Base-by-base conservation (phyloP, 2,888 invertebrate genomes). In the Melanostoma scalare region DNA sequence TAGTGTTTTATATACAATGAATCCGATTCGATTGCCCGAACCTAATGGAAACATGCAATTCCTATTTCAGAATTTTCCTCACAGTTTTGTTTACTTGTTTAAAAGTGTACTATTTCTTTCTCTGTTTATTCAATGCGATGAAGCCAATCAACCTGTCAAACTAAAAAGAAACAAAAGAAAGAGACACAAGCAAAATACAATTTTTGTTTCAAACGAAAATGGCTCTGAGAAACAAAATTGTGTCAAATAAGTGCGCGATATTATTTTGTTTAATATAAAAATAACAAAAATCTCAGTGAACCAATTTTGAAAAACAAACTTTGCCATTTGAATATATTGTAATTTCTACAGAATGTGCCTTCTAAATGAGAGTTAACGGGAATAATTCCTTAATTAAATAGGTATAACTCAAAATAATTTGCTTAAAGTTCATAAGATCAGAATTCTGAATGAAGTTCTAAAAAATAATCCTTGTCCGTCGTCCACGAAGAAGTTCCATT, bases 171-270 rank as follows among this genome's bases (percentile, higher is more conserved):
- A 67, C 53, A n/a, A 55, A 52, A 52, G 44, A 52, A 35, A 79
- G 60, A 74, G 84, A 78, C 74, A 71, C 60, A 74, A n/a, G n/a
- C 33, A 44, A 10, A 36, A 35, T 3, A 5, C 53, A 58, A 63
- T 63, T 30, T 38, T 1, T 38, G 30, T 9, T 42, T 58, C n/a
- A 3, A 42, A 10, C 35, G 67, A 71, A 55, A 55, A 84, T 74
- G 61, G 74, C 55, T 74, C 53, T 20, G 6, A 38, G 74, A 79
- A 84, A 69, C 55, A 79, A 79, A 75, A 79, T 84, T 65, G 74
- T 84, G 74, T 79, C 79, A 75, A 84, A 74, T 84, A 75, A 79
- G 84, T 79, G 79, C 79, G 84, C 84, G 84, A 84, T 78, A 75
- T 50, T 77, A 68, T 52, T 71, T 79, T 84, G 71, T 74, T 71